Evolutionary conservation across 2,888 invertebrate genomes (phyloP).

Genomic region (Amblyjoppa fuscipennis): DNA sequence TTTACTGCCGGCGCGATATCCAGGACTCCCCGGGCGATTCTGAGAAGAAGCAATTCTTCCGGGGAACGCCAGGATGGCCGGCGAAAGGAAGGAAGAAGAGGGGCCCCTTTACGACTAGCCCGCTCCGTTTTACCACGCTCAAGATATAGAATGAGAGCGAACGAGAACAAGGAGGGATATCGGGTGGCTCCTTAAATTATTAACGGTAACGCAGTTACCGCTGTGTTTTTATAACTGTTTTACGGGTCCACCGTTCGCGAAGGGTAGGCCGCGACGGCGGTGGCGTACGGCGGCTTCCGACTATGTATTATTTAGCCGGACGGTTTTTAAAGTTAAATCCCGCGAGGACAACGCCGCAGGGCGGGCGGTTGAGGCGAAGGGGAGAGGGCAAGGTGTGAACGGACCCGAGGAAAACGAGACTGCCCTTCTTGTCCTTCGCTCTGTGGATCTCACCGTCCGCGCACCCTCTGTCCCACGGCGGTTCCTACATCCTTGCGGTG

Average conservation of each 20-base stretch:
- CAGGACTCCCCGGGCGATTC: slow-evolving; percentile 43
- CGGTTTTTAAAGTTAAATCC: slow-evolving; percentile 80
- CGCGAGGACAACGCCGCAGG: slow-evolving; percentile 34
- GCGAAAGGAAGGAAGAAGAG: slow-evolving; percentile 28
- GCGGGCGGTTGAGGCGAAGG: slow-evolving; percentile 3
- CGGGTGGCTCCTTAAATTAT: slow-evolving; percentile 79
- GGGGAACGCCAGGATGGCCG: slow-evolving; percentile 24
- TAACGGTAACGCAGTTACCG: slow-evolving; percentile 84
- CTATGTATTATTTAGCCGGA: slow-evolving; percentile 80
- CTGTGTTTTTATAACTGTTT: slow-evolving; percentile 85
- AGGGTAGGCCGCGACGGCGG: slow-evolving; percentile 72
- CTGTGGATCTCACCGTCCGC: slow-evolving; percentile 11
- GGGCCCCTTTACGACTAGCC: slow-evolving; percentile 81
- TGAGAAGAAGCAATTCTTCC: slow-evolving; percentile 50
- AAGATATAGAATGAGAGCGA: slow-evolving; percentile 12
- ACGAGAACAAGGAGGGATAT: slow-evolving; percentile 21
- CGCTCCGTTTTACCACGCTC: slow-evolving; percentile 72
- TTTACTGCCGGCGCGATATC: slow-evolving; percentile 76
- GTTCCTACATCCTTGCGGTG: slow-evolving; percentile 32
- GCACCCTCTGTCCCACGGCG: slow-evolving; percentile 13
- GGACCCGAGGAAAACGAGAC: slow-evolving; percentile 47
- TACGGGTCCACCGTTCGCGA: slow-evolving; percentile 76
- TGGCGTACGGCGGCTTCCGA: slow-evolving; percentile 10
- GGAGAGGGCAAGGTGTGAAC: slow-evolving; percentile 48
- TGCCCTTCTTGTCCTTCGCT: slow-evolving; percentile 15